These are phyloP conservation scores for Drosophila ohnishii DNA, from an alignment of 1,140 invertebrate species.

Conservation along the genomic window DNA sequence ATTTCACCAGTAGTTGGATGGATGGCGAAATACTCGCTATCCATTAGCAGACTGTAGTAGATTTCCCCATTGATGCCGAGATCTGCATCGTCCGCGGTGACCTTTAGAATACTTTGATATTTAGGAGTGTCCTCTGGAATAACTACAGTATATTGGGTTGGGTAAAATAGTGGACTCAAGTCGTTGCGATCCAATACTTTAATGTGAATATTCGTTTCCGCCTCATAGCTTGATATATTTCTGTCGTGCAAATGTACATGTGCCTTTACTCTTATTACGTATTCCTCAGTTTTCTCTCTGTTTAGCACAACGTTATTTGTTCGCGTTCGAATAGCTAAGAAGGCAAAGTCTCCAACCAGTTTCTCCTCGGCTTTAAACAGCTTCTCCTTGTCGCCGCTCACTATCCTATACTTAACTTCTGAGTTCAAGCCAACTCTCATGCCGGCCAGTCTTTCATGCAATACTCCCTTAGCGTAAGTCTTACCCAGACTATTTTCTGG, in stretches of 20 bases:
- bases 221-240: conserved; percentile 86
- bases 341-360: conserved; percentile 96
- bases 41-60: conserved; percentile 95
- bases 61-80: conserved; percentile 97
- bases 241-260: conserved; percentile 83
- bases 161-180: conserved; percentile 95
- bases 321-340: conserved; percentile 93
- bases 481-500: conserved; percentile 95
- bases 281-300: conserved; percentile 93
- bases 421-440: conserved; percentile 84
- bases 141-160: conserved; percentile 92
- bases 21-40: conserved; percentile 93
- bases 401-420: conserved; percentile 92
- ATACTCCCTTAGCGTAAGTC: conserved; percentile 87
- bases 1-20: conserved; percentile 96
- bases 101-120: conserved; percentile 90
- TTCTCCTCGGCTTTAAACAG: conserved; percentile 96
- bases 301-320: conserved; percentile 94
- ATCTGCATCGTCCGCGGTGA: conserved; percentile 96
- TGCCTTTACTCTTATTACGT: conserved; percentile 92
- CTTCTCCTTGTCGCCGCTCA: conserved; percentile 92
- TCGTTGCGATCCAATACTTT: conserved; percentile 95
- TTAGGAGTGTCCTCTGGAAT: conserved; percentile 95
- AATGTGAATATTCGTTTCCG: conserved; percentile 90
- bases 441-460: conserved; percentile 85